phyloP scores from a whole-genome alignment of 2,797 vertebrate genomes.

The Sebastes baramenuke region DNA sequence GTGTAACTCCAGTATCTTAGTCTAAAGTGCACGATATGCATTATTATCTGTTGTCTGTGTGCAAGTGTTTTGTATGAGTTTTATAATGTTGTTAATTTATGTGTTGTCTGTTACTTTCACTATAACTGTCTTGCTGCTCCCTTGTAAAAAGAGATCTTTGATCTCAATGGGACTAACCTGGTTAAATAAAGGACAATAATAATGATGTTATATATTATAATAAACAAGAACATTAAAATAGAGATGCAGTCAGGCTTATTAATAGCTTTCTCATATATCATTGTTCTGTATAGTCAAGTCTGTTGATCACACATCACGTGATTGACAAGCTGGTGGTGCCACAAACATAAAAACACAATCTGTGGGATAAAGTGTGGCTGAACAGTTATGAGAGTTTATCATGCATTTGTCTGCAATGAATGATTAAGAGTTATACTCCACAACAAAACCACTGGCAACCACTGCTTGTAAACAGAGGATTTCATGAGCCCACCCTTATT shows the following conservation, averaged over 20 bases:
- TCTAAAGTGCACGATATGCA: too few species aligned
- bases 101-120: too few species aligned
- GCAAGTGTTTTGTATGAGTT: too few species aligned
- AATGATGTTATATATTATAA: not conserved
- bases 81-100: too few species aligned
- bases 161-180: too few species aligned
- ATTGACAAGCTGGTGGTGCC: not conserved
- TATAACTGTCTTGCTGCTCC: too few species aligned
- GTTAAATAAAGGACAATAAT: too few species aligned
- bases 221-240: not conserved
- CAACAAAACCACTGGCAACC: not conserved
- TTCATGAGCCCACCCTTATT: slow-evolving; percentile 8
- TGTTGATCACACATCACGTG: not conserved
- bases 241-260: not conserved
- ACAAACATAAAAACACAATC: not conserved
- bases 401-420: not conserved
- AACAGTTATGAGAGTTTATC: too few species aligned
- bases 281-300: not conserved
- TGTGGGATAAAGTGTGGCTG: rapidly evolving
- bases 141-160: too few species aligned
- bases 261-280: not conserved
- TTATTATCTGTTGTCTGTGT: too few species aligned
- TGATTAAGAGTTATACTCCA: too few species aligned
- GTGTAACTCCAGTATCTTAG: rapidly evolving
- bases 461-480: slow-evolving; percentile 16